Evolutionary conservation across 2,797 vertebrate genomes (phyloP).

Genomic region (Hydrocynus forskahlii): DNA sequence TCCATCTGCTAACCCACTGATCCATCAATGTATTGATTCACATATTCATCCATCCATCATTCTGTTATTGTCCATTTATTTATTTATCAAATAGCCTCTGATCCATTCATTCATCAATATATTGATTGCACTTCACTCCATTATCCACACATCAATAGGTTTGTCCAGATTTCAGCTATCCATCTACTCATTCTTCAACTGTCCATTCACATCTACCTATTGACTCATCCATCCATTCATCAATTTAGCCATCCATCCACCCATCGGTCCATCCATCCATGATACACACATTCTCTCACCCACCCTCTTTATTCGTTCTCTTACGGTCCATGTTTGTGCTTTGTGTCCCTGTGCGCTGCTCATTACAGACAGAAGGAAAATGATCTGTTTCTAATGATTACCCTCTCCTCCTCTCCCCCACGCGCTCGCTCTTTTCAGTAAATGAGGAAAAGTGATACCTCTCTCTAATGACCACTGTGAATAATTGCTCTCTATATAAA

Average conservation of each 20-base stretch:
- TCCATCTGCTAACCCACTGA: neutral
- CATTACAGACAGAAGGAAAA: constrained; percentile 77
- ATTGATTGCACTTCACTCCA: no score
- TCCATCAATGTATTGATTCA: neutral
- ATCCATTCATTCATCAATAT: no score
- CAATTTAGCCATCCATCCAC: constrained; percentile 11
- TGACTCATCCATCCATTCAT: constrained; percentile 16
- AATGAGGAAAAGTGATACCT: constrained; percentile 85
- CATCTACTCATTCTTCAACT: neutral
- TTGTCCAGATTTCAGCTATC: no score
- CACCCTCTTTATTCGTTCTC: constrained; percentile 54
- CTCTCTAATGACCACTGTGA: constrained; percentile 83
- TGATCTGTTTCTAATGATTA: constrained; percentile 84
- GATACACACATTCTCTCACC: constrained; percentile 57
- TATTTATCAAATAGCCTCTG: no score
- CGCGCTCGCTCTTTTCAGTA: constrained; percentile 78
- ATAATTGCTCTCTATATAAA: constrained; percentile 85
- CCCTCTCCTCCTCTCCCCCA: constrained; percentile 60
- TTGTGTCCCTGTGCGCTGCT: constrained; percentile 61
- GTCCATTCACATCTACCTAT: neutral
- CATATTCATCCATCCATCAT: neutral
- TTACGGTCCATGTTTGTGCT: constrained; percentile 38
- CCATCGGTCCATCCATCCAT: constrained; percentile 6
- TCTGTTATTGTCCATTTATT: no score
- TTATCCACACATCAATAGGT: no score